A percentile compares a stretch with the other conserved stretches of the same genome.
Evolutionary conservation across 2,797 vertebrate species (phyloP).

Genomic region (Valencia hispanica): DNA sequence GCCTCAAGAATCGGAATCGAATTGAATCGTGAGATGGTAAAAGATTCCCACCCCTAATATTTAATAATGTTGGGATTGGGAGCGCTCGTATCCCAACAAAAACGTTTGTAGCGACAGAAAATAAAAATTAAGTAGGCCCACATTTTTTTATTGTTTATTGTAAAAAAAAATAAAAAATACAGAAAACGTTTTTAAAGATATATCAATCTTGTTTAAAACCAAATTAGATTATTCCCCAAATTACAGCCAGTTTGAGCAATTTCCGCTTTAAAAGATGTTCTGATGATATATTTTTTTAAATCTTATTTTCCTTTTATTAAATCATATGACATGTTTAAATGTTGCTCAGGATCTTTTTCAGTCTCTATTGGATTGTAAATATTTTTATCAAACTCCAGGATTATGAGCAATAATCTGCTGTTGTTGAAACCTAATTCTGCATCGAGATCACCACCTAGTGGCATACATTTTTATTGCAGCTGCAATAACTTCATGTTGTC

Average conservation of each 20-base stretch:
- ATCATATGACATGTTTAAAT: neutral
- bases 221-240: neutral
- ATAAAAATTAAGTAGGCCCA: too few species aligned
- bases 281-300: too few species aligned
- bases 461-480: neutral
- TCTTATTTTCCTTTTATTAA: neutral
- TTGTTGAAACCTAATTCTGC: neutral
- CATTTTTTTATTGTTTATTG: neutral
- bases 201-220: neutral
- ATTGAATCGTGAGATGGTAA: too few species aligned
- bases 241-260: neutral
- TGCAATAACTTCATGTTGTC: neutral
- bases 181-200: neutral
- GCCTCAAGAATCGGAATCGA: too few species aligned
- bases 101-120: neutral
- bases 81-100: neutral
- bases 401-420: neutral
- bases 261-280: neutral
- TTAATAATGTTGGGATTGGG: too few species aligned
- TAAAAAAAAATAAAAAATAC: neutral
- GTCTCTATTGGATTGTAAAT: too few species aligned
- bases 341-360: neutral
- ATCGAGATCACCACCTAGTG: constrained; percentile 35
- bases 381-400: neutral
- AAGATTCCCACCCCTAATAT: too few species aligned